phyloP scores from a whole-genome alignment of 2,797 vertebrate genomes.

The Coregonus ussuriensis region DNA sequence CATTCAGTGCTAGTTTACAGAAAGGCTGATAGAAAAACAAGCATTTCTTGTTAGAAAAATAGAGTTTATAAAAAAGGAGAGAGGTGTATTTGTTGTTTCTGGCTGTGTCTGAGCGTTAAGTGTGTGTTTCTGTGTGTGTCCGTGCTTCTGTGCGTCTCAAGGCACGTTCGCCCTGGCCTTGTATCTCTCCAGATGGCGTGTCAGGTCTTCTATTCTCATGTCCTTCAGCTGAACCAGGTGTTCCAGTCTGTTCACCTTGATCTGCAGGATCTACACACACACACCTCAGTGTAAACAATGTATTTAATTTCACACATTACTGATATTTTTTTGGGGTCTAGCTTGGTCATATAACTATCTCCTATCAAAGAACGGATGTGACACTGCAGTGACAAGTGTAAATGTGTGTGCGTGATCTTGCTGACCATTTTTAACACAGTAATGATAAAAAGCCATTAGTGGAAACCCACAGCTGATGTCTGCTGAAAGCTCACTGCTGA shows the following conservation, averaged over 20 bases:
- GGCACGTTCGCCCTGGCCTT: slow-evolving; percentile 54
- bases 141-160: slow-evolving; percentile 33
- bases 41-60: not conserved
- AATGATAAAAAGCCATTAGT: slow-evolving; percentile 23
- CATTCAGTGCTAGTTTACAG: not conserved
- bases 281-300: not conserved
- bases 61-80: not conserved
- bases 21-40: not conserved
- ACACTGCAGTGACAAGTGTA: not conserved
- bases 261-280: slow-evolving; percentile 76
- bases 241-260: slow-evolving; percentile 80
- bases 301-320: not conserved
- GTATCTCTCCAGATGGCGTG: slow-evolving; percentile 63
- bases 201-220: slow-evolving; percentile 73
- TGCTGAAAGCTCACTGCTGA: slow-evolving; percentile 58
- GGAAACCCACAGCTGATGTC: slow-evolving; percentile 51
- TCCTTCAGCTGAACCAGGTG: slow-evolving; percentile 82
- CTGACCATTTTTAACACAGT: slow-evolving; percentile 18
- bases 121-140: slow-evolving; percentile 9
- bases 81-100: not conserved
- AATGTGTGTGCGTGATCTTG: not conserved
- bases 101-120: not conserved
- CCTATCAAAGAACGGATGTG: not conserved
- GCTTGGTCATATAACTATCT: not conserved
- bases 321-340: not conserved